These are phyloP conservation scores for Stenodera caucasica DNA, from an alignment of 2,888 invertebrate species.

Conservation along the genomic window DNA sequence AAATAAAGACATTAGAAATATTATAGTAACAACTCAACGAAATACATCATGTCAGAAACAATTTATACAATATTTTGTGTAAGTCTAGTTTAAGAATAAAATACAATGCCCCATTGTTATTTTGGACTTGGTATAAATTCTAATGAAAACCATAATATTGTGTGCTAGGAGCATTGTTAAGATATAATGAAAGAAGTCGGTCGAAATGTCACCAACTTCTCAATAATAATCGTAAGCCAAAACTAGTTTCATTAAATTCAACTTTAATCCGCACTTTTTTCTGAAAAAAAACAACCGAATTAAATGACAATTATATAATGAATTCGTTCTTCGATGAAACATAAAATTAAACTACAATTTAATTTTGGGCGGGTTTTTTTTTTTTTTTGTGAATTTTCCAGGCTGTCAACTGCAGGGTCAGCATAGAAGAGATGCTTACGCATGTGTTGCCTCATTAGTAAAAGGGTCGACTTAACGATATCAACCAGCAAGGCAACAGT, in stretches of 20 bases:
- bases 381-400: slow-evolving; percentile 3
- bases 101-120: slow-evolving; percentile 34
- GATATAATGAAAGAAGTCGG: slow-evolving; percentile 14
- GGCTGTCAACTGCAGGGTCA: slow-evolving; percentile 5
- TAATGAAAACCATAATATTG: slow-evolving; percentile 26
- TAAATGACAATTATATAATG: not conserved
- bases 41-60: slow-evolving; percentile 17
- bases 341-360: not conserved
- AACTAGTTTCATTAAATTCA: not conserved
- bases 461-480: slow-evolving; percentile 6
- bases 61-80: slow-evolving; percentile 28
- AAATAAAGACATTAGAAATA: slow-evolving; percentile 11
- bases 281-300: not conserved
- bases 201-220: slow-evolving; percentile 9
- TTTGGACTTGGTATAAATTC: slow-evolving; percentile 37
- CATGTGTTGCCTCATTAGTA: slow-evolving; percentile 3
- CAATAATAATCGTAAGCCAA: not conserved
- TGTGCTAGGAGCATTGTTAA: not conserved
- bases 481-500: not conserved
- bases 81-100: slow-evolving; percentile 28
- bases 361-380: not conserved
- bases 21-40: slow-evolving; percentile 3
- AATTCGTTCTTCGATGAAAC: not conserved
- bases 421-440: not conserved
- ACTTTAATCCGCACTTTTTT: not conserved